Conservation (phyloP, 1,140 invertebrate species). For the Asbolus verrucosus region DNA sequence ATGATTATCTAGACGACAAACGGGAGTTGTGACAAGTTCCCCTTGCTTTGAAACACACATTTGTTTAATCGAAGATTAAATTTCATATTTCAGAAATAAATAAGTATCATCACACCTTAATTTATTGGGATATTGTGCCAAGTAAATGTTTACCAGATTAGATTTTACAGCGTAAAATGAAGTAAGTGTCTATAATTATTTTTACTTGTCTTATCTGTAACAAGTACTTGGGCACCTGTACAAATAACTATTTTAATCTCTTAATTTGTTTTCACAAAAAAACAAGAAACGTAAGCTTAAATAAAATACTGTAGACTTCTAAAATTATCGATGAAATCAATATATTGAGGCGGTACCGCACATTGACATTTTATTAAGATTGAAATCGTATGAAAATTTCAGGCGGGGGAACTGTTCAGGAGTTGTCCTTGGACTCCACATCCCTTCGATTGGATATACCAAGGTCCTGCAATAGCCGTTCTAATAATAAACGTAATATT, state of each 20-base stretch:
- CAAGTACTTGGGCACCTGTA: constrained; percentile 30
- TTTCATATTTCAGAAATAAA: too few relatives aligned
- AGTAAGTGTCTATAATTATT: constrained; percentile 35
- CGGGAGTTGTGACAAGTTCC: too few relatives aligned
- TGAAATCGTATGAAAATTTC: constrained; percentile 17
- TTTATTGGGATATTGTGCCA: constrained; percentile 32
- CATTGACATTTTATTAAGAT: constrained; percentile 3
- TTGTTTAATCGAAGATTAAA: too few relatives aligned
- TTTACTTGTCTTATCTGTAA: constrained; percentile 25
- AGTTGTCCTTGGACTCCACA: constrained; percentile 79
- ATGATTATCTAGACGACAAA: constrained; percentile 2
- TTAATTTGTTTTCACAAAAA: background rate
- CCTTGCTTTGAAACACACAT: too few relatives aligned
- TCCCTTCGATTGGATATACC: constrained; percentile 84
- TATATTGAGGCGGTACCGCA: too few relatives aligned
- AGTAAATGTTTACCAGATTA: constrained; percentile 44
- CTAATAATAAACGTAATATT: constrained; percentile 87
- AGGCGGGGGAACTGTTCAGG: constrained; percentile 42
- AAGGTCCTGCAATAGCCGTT: constrained; percentile 78
- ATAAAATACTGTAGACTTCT: too few relatives aligned
- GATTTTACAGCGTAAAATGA: constrained; percentile 18
- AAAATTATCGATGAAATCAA: too few relatives aligned
- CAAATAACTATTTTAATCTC: constrained; percentile 25
- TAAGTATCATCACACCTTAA: constrained; percentile 42
- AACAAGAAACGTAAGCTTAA: background rate